Conservation (phyloP, 2,888 invertebrate genomes). For the Thecocarcelia acutangulata region DNA sequence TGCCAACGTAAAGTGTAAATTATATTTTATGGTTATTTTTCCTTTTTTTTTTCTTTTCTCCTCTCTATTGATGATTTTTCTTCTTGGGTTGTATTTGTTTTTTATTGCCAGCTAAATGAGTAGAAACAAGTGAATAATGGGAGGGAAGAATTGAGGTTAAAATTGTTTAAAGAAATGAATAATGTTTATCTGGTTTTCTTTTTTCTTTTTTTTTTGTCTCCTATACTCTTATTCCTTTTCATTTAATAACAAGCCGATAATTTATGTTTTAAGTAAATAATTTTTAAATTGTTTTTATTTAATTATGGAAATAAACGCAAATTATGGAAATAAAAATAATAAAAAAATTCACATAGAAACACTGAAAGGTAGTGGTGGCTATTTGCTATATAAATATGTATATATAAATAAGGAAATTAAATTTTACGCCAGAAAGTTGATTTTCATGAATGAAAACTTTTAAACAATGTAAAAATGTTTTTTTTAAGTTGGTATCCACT, state of each 20-base stretch:
- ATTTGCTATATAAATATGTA: too few species aligned
- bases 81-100: constrained; percentile 73
- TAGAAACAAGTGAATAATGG: constrained; percentile 73
- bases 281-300: constrained; percentile 19
- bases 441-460: too few species aligned
- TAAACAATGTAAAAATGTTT: too few species aligned
- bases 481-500: too few species aligned
- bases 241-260: constrained; percentile 31
- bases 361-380: too few species aligned
- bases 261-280: constrained; percentile 33
- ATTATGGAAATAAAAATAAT: too few species aligned
- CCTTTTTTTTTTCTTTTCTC: constrained; percentile 10
- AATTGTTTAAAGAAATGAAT: constrained; percentile 64
- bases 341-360: too few species aligned
- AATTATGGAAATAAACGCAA: constrained; percentile 13
- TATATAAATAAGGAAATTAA: too few species aligned
- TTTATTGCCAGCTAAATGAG: constrained; percentile 76
- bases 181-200: constrained; percentile 49
- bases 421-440: too few species aligned
- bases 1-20: constrained; percentile 59
- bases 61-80: constrained; percentile 61
- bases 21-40: constrained; percentile 61
- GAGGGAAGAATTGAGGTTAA: constrained; percentile 61
- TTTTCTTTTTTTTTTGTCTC: constrained; percentile 3
- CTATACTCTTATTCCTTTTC: constrained; percentile 25